phyloP scores from a whole-genome alignment of 2,113 vertebrate genomes.

The Perca schrenkii region DNA sequence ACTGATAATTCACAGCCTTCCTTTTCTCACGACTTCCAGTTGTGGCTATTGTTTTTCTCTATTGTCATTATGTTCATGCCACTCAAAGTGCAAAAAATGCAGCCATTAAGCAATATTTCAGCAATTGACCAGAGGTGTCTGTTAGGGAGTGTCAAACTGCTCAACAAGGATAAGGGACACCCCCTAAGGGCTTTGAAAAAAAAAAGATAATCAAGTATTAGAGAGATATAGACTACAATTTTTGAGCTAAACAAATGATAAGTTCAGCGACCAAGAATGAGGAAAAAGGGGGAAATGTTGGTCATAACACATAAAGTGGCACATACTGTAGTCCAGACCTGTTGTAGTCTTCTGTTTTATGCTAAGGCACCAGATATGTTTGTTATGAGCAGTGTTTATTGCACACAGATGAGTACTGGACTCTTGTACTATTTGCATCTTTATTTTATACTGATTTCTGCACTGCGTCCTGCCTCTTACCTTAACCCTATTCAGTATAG shows the following conservation, averaged over 20 bases:
- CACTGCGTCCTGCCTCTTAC: neutral
- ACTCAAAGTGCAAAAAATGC: neutral
- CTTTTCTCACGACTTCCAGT: slow-evolving; percentile 23
- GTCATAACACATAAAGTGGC: neutral
- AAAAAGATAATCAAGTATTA: neutral
- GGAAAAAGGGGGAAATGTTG: neutral
- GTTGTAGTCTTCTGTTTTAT: neutral
- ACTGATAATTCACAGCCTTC: slow-evolving; percentile 8
- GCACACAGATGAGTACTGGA: neutral
- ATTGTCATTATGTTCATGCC: neutral
- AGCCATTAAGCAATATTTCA: neutral
- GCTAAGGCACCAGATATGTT: neutral
- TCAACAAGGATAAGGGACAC: neutral
- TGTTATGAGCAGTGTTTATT: neutral
- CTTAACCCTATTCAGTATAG: neutral
- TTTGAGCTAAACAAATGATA: slow-evolving; percentile 5
- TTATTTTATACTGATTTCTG: neutral
- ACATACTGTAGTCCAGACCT: neutral
- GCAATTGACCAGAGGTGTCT: neutral
- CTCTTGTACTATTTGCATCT: neutral
- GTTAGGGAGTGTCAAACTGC: neutral
- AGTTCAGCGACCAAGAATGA: neutral
- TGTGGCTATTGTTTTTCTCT: neutral
- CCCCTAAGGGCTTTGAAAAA: neutral
- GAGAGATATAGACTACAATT: neutral